Percentiles rank a stretch among this genome's conserved stretches.
Evolutionary conservation across 2,888 invertebrate genomes (phyloP).

Genomic region (Megamerina dolium): DNA sequence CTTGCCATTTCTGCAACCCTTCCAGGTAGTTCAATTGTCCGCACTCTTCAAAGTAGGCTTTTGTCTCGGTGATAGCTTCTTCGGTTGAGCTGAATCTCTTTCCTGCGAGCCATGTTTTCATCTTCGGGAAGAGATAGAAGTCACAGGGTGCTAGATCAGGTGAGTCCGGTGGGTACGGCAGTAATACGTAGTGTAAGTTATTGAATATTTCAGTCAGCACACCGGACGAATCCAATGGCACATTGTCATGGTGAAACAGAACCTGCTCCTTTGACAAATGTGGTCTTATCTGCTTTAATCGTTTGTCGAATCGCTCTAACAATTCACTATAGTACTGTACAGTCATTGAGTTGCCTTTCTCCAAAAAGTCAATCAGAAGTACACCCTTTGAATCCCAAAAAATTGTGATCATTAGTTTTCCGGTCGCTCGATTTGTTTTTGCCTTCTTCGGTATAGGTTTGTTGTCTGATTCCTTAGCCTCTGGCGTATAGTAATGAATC

Average conservation of each 20-base stretch:
- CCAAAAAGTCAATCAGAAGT: slow-evolving; percentile 4
- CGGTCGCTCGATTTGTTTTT: too few relatives aligned
- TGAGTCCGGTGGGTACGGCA: slow-evolving; percentile 1
- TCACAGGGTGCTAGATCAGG: slow-evolving; percentile 3
- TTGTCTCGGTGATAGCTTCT: too few relatives aligned
- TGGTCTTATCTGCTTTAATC: not conserved
- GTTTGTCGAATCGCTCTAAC: not conserved
- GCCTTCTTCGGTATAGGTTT: too few relatives aligned
- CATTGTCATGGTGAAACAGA: too few relatives aligned
- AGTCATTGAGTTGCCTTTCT: slow-evolving; percentile 2
- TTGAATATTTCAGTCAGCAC: too few relatives aligned
- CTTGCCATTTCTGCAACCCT: not conserved
- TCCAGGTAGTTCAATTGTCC: not conserved
- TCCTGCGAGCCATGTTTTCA: slow-evolving; percentile 5
- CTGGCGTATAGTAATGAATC: too few relatives aligned
- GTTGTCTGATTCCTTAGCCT: too few relatives aligned
- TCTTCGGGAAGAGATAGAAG: not conserved
- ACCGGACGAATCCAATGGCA: too few relatives aligned
- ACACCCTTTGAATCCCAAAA: slow-evolving; percentile 3
- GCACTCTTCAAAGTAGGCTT: too few relatives aligned
- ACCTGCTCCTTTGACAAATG: not conserved
- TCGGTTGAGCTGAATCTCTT: not conserved
- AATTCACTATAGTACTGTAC: not conserved
- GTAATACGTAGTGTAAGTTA: slow-evolving; percentile 1
- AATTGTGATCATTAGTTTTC: too few relatives aligned